Base-by-base conservation (phyloP, 2,797 vertebrate species). In the Acanthurus tractus region DNA sequence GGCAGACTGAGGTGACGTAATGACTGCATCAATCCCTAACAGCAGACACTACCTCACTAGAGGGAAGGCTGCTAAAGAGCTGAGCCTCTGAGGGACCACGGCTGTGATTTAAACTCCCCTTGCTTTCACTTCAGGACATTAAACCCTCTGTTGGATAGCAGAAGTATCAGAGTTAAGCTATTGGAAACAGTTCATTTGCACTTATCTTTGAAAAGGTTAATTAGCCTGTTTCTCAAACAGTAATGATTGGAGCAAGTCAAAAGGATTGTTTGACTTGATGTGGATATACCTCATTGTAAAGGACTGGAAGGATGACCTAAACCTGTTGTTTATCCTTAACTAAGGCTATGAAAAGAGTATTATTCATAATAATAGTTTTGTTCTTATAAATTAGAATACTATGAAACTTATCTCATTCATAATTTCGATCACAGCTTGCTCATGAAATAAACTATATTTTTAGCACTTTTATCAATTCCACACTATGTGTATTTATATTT, bases 21-120 rank as follows among this genome's bases (percentile, higher is more conserved):
- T 83, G 86, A 87, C 82, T 85, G 83, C 89, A 89, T 93, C 86
- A 86, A 82, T 91, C 81, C 76, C 77, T 29, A 70, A 61, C 72
- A 77, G 89, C 90, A 94, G 92, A 94, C 93, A 70, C 88, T 93
- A 94, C 93, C 91, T 94, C 91, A 94, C 89, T 77, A 29, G 85
- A 84, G 29, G 63, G 78, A 82, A 70, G 70, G 86, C 79, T 84
- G 74, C 79, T 23, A 53, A 52, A 61, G 78, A 82, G 79, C 85
- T 77, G 83, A 79, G 69, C 58, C 81, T 76, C 68, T 2, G 66
- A 83, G 82, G 84, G 78, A 82, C 75, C 78, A 52, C 45, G 3
- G 45, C 62, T 64, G 63, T 87, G 83, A 92, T 89, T 90, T 83
- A 86, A 86, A 74, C 50, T 23, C 69, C 63, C 70, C 67, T 77